Evolutionary conservation across 2,888 invertebrate species (phyloP), one percentile per base, ranked within the genome.

Genomic region (Hydropsyche betteni): DNA sequence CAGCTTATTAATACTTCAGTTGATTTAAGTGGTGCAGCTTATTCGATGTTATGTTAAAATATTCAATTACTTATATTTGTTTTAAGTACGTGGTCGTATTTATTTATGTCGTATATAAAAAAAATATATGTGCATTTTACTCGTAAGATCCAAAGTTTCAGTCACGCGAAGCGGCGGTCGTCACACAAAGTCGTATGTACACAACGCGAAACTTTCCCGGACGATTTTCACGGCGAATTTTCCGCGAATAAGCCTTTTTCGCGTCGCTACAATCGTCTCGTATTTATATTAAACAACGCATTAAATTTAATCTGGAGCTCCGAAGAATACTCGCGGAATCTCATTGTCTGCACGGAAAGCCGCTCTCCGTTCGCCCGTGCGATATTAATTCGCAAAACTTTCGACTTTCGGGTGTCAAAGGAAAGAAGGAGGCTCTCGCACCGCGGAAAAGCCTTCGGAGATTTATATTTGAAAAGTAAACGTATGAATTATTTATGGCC

Each of bases 401-500:
- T 64, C 33, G 36, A 36, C 36, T 64, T 64, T 64, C 64, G 64
- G 34, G 64, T 64, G 64, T 64, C 64, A 64, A 64, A 64, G 64
- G 36, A 12, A 64, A 64, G n/a, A 24, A 24, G 24, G 24, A 24
- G 24, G 24, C 24, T 24, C 24, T 24, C 2, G 24, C 24, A 36
- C n/a, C 36, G 12, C 64, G 64, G 36, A 38, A 12, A 64, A 64
- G 52, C 76, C 58, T 69, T 64, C 64, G 68, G 74, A 71, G 75
- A 75, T 75, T 74, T 68, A 69, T 52, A 69, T 76, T 76, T 74
- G 76, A 76, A 76, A 74, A 70, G 75, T 70, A 70, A 52, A 75
- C 68, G 75, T 74, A 76, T 78, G 78, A 78, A 78, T 78, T 76
- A 78, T 78, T 74, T 78, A 78, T 78, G 68, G 34, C 51, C 36